phyloP scores from a whole-genome alignment of 2,797 vertebrate genomes.

The Falco novaeseelandiae region DNA sequence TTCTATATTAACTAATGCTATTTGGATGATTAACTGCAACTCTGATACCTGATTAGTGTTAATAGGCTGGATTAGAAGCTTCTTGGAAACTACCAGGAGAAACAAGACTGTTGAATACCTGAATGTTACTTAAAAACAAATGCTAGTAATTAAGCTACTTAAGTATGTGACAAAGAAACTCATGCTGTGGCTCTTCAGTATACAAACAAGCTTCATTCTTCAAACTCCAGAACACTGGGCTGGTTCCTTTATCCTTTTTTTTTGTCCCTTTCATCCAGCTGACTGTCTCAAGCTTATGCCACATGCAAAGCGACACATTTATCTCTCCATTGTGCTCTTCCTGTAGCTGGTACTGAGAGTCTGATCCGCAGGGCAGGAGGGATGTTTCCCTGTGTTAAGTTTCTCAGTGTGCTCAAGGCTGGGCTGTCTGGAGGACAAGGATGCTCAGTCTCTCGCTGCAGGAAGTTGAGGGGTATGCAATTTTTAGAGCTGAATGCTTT shows the following conservation, averaged over 20 bases:
- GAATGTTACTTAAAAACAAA: neutral
- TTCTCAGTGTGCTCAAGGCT: neutral
- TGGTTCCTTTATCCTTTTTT: neutral
- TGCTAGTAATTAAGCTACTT: neutral
- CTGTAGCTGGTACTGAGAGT: neutral
- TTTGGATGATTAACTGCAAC: neutral
- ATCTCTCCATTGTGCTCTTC: neutral
- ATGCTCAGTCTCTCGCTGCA: neutral
- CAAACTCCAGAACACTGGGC: neutral
- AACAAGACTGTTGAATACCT: neutral
- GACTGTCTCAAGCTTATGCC: neutral
- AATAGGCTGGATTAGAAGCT: neutral
- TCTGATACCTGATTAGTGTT: neutral
- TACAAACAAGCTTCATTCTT: neutral
- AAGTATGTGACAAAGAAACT: neutral
- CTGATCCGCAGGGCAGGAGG: neutral
- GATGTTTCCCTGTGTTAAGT: neutral
- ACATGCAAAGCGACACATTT: accelerated
- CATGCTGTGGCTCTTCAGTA: neutral
- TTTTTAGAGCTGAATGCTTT: neutral
- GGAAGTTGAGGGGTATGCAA: neutral
- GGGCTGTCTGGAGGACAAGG: neutral
- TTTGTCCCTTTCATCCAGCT: neutral
- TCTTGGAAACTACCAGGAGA: neutral
- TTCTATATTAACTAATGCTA: neutral